Evolutionary conservation across 1,140 invertebrate species (phyloP).

Genomic region (Pseudomyrmex pallidus): DNA sequence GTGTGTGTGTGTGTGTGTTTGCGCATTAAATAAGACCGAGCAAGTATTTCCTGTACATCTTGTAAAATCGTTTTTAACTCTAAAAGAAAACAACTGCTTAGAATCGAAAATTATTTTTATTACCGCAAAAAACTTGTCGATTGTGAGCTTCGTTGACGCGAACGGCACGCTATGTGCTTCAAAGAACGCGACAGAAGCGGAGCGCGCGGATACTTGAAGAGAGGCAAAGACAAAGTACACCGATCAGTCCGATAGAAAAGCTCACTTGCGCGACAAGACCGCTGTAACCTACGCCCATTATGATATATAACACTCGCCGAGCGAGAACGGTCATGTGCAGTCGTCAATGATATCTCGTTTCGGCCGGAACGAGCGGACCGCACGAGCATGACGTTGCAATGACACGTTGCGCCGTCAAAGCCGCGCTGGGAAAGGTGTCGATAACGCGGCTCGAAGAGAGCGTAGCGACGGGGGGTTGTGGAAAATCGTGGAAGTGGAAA

Average conservation of each 20-base stretch:
- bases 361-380: conserved; percentile 54
- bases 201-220: background rate
- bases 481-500: conserved; percentile 4
- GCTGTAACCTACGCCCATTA: conserved; percentile 67
- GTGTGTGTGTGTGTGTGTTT: too few species aligned
- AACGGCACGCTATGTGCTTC: background rate
- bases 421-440: conserved; percentile 44
- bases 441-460: conserved; percentile 45
- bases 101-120: conserved; percentile 2
- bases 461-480: background rate
- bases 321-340: conserved; percentile 11
- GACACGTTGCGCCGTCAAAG: conserved; percentile 39
- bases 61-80: conserved; percentile 21
- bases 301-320: conserved; percentile 71
- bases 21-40: background rate
- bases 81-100: background rate
- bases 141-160: conserved; percentile 54
- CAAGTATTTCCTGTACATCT: background rate
- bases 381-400: conserved; percentile 25
- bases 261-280: conserved; percentile 34
- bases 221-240: conserved; percentile 22
- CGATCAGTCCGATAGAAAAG: conserved; percentile 32
- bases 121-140: conserved; percentile 10
- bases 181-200: background rate
- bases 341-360: conserved; percentile 78